Conservation (phyloP, 2,888 invertebrate genomes). For the Meiosimyza decipiens region DNA sequence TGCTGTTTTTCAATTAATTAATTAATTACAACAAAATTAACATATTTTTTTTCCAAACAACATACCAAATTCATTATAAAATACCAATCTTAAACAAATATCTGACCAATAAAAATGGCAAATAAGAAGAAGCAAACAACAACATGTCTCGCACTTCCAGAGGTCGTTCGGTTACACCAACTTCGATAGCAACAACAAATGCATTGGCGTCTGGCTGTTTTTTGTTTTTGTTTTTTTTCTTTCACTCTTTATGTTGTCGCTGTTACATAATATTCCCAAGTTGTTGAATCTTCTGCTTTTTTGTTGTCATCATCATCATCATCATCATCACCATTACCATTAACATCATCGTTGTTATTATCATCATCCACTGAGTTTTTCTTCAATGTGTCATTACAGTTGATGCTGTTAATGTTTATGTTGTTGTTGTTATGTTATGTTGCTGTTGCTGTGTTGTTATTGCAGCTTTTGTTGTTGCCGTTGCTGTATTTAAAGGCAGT, state of each 20-base stretch:
- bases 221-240: too few relatives aligned
- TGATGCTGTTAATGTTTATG: background rate
- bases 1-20: too few relatives aligned
- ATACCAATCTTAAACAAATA: too few relatives aligned
- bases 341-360: background rate
- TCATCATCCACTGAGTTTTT: slow-evolving; percentile 1
- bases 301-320: slow-evolving; percentile 6
- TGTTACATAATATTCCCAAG: slow-evolving; percentile 12
- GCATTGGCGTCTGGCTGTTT: background rate
- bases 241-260: background rate
- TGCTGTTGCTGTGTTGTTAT: too few relatives aligned
- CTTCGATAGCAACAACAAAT: background rate
- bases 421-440: background rate
- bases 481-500: too few relatives aligned
- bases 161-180: slow-evolving; percentile 24
- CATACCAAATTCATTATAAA: too few relatives aligned
- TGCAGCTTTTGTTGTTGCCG: too few relatives aligned
- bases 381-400: background rate
- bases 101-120: too few relatives aligned
- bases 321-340: background rate
- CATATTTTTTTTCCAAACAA: too few relatives aligned
- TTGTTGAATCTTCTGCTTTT: slow-evolving; percentile 7
- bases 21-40: too few relatives aligned
- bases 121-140: background rate
- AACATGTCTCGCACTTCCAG: slow-evolving; percentile 7